Base-by-base conservation (phyloP, 1,140 invertebrate genomes). In the Lepidostoma basale region DNA sequence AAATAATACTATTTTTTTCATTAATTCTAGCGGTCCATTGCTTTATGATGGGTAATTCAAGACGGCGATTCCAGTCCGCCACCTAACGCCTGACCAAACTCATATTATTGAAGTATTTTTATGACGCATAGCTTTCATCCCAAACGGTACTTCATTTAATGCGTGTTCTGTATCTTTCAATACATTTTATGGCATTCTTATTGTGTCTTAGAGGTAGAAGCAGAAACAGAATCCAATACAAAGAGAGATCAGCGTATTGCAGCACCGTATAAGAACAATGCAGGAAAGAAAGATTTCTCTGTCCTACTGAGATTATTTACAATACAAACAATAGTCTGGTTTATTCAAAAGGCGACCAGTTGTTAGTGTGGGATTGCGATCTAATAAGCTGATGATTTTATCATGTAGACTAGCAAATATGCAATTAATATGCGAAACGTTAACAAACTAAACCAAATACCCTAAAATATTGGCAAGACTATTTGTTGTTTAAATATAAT, bases 261-360 rank as follows among this genome's bases (percentile, higher is more conserved):
- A 45, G 54, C 26, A 60, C 16, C 28, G n/a, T 54, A 67, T 64
- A 67, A 58, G 58, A 70, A 70, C 67, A 36, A 42, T 36, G 65
- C 28, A 67, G 45, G 18, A 56, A 60, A 67, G 39, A 69, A 59
- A 71, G 64, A 71, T 71, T 71, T 71, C 69, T 67, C 64, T 49
- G 64, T 10, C 49, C 64, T 42, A 62, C 69, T 67, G 52, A 47
- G n/a, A n/a, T n/a, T n/a, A n/a, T n/a, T n/a, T n/a, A n/a, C n/a
- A n/a, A n/a, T n/a, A n/a, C n/a, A n/a, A n/a, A n/a, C n/a, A n/a
- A n/a, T n/a, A n/a, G n/a, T n/a, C n/a, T n/a, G n/a, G n/a, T n/a
- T n/a, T n/a, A n/a, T n/a, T n/a, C n/a, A n/a, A n/a, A n/a, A n/a
- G n/a, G n/a, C n/a, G n/a, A n/a, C n/a, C n/a, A n/a, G n/a, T n/a